Conservation (phyloP, 1,140 invertebrate species). For the Daktulosphaira vitifoliae region DNA sequence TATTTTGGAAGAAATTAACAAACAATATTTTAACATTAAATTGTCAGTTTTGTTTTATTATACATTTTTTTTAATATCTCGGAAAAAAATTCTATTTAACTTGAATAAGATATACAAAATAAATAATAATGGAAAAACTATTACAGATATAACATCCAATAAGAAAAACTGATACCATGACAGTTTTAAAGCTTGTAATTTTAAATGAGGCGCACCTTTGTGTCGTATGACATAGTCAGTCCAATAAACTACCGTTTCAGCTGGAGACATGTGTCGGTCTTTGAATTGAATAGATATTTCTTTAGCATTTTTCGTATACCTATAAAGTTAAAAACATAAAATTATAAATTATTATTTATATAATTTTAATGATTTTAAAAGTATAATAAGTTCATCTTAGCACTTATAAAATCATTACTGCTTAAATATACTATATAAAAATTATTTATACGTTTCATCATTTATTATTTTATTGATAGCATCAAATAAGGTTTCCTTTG, state of each 20-base stretch:
- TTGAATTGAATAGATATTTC: constrained; percentile 17
- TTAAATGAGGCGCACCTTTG: constrained; percentile 40
- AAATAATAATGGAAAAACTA: neutral
- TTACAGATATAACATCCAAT: constrained; percentile 33
- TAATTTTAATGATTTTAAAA: too few relatives aligned
- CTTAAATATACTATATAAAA: too few relatives aligned
- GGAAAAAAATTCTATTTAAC: too few relatives aligned
- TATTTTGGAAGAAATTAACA: too few relatives aligned
- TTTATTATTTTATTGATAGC: neutral
- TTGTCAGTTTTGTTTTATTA: too few relatives aligned
- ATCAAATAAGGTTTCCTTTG: constrained; percentile 35
- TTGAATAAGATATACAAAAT: too few relatives aligned
- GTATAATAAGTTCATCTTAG: too few relatives aligned
- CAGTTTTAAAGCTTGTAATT: constrained; percentile 19
- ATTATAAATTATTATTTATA: too few relatives aligned
- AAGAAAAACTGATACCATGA: too few relatives aligned
- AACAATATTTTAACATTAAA: too few relatives aligned
- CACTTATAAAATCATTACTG: neutral
- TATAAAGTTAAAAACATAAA: constrained; percentile 37
- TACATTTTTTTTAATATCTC: too few relatives aligned
- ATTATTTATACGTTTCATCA: neutral
- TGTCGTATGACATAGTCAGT: constrained; percentile 48
- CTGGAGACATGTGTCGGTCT: constrained; percentile 44
- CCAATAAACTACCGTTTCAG: constrained; percentile 52
- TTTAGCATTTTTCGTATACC: constrained; percentile 34